Evolutionary conservation across 2,113 vertebrate species (phyloP).

Genomic region (Mastomys coucha): DNA sequence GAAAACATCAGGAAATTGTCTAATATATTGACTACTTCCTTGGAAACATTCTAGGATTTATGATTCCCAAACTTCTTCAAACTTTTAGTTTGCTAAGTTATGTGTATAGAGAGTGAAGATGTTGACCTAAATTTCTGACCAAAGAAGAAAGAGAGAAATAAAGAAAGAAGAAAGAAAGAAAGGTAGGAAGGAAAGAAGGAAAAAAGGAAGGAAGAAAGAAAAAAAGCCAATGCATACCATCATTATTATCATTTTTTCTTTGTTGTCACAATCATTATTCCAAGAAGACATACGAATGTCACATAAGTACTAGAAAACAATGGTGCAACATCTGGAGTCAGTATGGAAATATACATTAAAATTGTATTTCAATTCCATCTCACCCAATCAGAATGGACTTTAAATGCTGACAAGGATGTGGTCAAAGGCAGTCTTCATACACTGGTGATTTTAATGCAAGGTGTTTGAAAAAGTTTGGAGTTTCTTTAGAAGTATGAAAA

Average conservation of each 20-base stretch:
- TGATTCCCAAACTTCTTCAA: neutral
- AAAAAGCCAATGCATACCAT: neutral
- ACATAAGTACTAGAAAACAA: neutral
- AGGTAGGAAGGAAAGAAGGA: accelerated
- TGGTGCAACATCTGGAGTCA: neutral
- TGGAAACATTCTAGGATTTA: neutral
- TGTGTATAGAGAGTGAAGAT: accelerated
- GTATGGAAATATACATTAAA: neutral
- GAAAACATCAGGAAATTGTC: neutral
- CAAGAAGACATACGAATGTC: neutral
- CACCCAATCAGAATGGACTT: neutral
- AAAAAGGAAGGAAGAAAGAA: no score
- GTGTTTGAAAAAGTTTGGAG: neutral
- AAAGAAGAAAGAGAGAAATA: neutral
- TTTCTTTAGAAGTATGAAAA: neutral
- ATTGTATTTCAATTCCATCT: neutral
- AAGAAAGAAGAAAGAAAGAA: neutral
- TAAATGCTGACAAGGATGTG: neutral
- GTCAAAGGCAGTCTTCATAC: no score
- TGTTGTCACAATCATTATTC: neutral
- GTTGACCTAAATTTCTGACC: neutral
- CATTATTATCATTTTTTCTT: neutral
- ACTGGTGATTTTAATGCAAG: neutral
- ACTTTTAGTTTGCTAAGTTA: neutral
- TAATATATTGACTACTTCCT: neutral